phyloP scores from a whole-genome alignment of 1,140 invertebrate genomes.

The Tenebrio molitor region DNA sequence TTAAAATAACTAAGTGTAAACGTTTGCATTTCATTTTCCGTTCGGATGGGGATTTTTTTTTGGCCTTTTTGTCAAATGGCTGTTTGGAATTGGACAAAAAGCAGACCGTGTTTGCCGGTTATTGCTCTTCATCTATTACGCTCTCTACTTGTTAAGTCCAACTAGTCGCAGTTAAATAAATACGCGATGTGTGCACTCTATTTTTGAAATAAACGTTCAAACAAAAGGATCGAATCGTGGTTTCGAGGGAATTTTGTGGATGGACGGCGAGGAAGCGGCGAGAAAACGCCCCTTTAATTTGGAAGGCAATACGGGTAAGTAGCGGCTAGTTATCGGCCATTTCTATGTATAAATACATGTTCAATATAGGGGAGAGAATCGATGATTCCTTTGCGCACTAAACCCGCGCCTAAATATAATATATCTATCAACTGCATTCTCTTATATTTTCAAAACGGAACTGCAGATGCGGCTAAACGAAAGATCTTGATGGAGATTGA shows the following conservation, averaged over 20 bases:
- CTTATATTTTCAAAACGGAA: not conserved
- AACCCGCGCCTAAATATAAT: not conserved
- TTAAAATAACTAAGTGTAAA: slow-evolving; percentile 44
- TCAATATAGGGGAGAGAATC: slow-evolving; percentile 28
- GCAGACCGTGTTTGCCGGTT: slow-evolving; percentile 3
- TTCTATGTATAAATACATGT: slow-evolving; percentile 45
- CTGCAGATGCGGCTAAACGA: not conserved
- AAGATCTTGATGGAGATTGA: no score
- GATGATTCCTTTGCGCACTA: slow-evolving; percentile 34
- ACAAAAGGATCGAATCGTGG: no score
- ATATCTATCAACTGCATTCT: slow-evolving; percentile 13
- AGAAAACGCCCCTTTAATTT: slow-evolving; percentile 25
- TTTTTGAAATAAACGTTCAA: no score
- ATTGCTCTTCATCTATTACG: slow-evolving; percentile 9
- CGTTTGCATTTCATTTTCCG: slow-evolving; percentile 34
- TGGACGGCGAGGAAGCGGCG: not conserved
- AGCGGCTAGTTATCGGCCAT: slow-evolving; percentile 37
- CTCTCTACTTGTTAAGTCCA: slow-evolving; percentile 10
- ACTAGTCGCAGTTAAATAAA: slow-evolving; percentile 13
- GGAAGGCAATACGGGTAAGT: slow-evolving; percentile 15
- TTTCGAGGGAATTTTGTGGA: no score
- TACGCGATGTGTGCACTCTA: not conserved
- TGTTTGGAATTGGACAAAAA: slow-evolving; percentile 21
- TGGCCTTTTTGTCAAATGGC: slow-evolving; percentile 29
- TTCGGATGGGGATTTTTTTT: slow-evolving; percentile 36